Evolutionary conservation across 2,113 vertebrate genomes (phyloP), one percentile per base, ranked within the genome.

Genomic region (Astur gentilis): DNA sequence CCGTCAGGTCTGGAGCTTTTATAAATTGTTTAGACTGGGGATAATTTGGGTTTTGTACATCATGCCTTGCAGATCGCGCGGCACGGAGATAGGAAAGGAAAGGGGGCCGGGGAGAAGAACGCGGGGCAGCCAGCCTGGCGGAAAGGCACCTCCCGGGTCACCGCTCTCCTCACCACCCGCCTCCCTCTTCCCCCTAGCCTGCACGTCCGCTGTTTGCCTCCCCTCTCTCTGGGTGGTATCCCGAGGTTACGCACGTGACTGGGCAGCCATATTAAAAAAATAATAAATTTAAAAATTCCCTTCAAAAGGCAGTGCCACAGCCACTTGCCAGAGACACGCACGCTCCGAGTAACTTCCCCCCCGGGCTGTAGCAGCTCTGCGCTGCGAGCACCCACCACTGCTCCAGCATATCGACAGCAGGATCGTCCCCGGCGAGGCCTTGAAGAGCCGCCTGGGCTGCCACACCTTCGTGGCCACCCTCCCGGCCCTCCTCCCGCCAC

Each of bases 11-110:
- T 97, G 97, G 91, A 92, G 83, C 82, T 99, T 98, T 98, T 98
- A 98, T 99, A 99, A 98, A 98, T 97, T 99, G 99, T 99, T 99
- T 99, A 99, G 98, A 99, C 98, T 99, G 98, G 98, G 98, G 97
- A 95, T 98, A 95, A 96, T 69, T 70, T 92, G 94, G 92, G 88
- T 89, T 97, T 95, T 87, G 95, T 94, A 95, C 97, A 97, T 96
- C 97, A 87, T 96, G 97, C 93, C 97, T 96, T 20, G 96, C 97
- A 92, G 91, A 95, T 87, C 62, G 49, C 38, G 78, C 52, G 73
- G 96, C 96, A 64, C 62, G 38, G 98, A 98, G 98, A 86, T 93
- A 17, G 81, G 90, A 89, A 90, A 93, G 96, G 92, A 15, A 32
- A 93, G 75, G 83, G 57, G 57, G 66, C 58, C 52, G 7, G 95